These are phyloP conservation scores for Triops longicaudatus DNA, from an alignment of 1,140 invertebrate genomes.

Conservation along the genomic window DNA sequence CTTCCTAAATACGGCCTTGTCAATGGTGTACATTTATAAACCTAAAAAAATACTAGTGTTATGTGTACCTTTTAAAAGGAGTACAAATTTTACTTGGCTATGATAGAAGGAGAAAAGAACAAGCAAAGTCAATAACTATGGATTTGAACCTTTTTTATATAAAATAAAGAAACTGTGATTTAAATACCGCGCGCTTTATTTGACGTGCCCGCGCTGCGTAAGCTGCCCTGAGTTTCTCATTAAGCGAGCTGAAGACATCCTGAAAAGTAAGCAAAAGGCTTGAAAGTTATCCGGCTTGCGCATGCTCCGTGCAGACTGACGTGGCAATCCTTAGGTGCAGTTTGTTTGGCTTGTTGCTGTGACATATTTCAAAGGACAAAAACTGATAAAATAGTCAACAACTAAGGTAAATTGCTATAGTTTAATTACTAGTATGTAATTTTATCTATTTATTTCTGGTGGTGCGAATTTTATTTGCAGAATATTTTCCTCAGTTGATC, in stretches of 20 bases:
- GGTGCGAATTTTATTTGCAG: not conserved
- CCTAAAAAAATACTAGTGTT: no score
- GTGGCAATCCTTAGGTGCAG: constrained; percentile 20
- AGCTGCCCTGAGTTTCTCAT: not conserved
- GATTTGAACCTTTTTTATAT: no score
- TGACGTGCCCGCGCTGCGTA: not conserved
- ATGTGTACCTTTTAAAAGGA: no score
- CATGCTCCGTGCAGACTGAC: constrained; percentile 22
- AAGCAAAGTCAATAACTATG: no score
- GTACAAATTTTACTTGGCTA: no score
- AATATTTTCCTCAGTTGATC: not conserved
- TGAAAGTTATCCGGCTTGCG: not conserved
- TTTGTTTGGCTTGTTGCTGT: constrained; percentile 15
- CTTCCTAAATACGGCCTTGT: no score
- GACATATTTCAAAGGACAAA: not conserved
- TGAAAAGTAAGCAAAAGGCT: not conserved
- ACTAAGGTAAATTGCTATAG: not conserved
- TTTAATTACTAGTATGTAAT: not conserved
- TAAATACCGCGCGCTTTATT: not conserved
- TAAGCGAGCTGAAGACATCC: not conserved
- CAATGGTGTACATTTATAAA: no score
- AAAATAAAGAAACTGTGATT: not conserved
- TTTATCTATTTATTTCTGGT: not conserved
- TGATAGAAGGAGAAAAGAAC: no score
- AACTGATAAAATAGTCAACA: not conserved